Base-by-base conservation (phyloP, 2,797 vertebrate species). In the Salmo trutta region DNA sequence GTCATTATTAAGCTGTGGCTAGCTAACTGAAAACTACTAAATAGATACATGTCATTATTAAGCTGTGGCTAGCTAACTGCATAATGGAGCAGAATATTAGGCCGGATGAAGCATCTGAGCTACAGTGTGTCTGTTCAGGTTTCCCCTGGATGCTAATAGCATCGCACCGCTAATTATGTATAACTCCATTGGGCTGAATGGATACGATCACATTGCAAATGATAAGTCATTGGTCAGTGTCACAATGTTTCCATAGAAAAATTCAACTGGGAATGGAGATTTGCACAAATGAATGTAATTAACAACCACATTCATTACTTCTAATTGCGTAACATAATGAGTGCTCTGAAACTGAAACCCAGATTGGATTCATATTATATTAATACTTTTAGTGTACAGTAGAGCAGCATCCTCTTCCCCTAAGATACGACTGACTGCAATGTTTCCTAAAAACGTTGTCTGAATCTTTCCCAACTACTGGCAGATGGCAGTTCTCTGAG, bases 241-340 rank as follows among this genome's bases (percentile, higher is more conserved):
- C 93, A 92, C 79, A 85, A 92, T 88, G 91, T 93, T 94, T 93
- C 91, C 90, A 84, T 88, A 92, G 92, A 93, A 91, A 88, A 91
- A 91, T 91, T 89, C 91, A 88, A 86, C 80, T 86, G 90, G 88
- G 91, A 93, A 90, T 85, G 88, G 85, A 93, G 91, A 93, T 94
- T 93, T 93, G 91, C 92, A 92, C 90, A 93, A 92, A 91, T 91
- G 84, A 93, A 92, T 92, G 91, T 92, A 93, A 95, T 94, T 93
- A 93, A 93, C 90, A 91, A 87, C 89, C 89, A 93, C 90, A 92
- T 93, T 94, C 90, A 94, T 94, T 93, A 93, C 86, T 88, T 90
- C 88, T 94, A 94, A 93, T 92, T 92, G 91, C 89, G 90, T 91
- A 62, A 81, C 81, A 78, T 77, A 81, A 92, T 90, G 91, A 92